Conservation (phyloP, 2,888 invertebrate species). For the Tetragonula carbonaria region DNA sequence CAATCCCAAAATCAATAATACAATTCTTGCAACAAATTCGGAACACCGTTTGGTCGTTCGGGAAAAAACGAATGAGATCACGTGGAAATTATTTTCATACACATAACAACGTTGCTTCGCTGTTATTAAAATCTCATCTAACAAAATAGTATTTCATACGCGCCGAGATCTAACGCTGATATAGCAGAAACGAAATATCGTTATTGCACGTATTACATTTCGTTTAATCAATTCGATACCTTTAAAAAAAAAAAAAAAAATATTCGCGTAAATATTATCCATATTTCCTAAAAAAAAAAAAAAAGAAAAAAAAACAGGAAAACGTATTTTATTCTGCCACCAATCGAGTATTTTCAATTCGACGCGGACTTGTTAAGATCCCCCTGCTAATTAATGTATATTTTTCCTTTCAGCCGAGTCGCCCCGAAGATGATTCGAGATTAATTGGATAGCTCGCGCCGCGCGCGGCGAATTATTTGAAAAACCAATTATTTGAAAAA, state of each 20-base stretch:
- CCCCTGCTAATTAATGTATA: slow-evolving; percentile 7
- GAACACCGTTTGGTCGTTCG: too few relatives aligned
- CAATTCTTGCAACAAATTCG: too few relatives aligned
- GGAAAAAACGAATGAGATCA: too few relatives aligned
- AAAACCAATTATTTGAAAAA: not conserved
- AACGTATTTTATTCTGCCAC: not conserved
- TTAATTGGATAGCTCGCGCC: slow-evolving; percentile 18
- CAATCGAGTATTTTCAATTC: not conserved
- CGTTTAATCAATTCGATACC: not conserved
- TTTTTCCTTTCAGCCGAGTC: not conserved
- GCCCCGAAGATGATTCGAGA: slow-evolving; percentile 15
- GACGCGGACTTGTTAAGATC: not conserved
- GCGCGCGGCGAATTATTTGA: not conserved
- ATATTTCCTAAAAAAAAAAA: not conserved
- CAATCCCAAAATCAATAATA: too few relatives aligned
- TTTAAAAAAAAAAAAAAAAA: not conserved
- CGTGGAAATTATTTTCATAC: too few relatives aligned
- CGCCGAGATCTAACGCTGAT: not conserved
- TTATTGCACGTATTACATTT: not conserved
- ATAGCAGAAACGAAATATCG: not conserved
- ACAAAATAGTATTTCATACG: too few relatives aligned
- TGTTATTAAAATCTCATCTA: too few relatives aligned
- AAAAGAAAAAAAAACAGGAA: too few relatives aligned
- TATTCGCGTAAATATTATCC: not conserved
- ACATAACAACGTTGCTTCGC: too few relatives aligned